A percentile compares a stretch with the other conserved stretches of the same genome.
Conservation (phyloP, 2,113 vertebrate species). For the Asarcornis scutulata region DNA sequence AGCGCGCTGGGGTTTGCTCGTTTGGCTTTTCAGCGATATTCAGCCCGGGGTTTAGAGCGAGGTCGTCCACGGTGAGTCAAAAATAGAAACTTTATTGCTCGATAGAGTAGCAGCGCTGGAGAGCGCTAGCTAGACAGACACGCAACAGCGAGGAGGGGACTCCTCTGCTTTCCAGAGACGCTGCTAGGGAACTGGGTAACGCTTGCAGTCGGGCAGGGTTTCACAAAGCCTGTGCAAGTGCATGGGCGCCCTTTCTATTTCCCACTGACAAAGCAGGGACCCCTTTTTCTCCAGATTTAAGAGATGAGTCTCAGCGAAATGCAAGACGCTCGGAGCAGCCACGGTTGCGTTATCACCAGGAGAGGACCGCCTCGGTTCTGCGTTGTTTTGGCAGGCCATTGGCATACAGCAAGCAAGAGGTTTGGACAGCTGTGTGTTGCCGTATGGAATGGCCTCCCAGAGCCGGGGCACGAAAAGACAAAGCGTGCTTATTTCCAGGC, state of each 20-base stretch:
- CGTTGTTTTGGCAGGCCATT: conserved; percentile 41
- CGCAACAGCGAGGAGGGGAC: not conserved
- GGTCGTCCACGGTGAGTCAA: conserved; percentile 25
- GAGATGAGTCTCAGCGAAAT: not conserved
- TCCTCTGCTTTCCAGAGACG: conserved; percentile 29
- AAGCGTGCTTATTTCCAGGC: conserved; percentile 19
- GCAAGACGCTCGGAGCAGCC: not conserved
- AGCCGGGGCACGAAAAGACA: conserved; percentile 37
- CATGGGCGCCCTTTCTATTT: not conserved
- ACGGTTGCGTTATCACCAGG: not conserved
- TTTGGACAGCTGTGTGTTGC: conserved; percentile 31
- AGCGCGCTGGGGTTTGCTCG: not conserved
- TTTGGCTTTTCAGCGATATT: not conserved
- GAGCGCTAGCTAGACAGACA: not conserved
- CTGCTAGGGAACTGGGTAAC: not conserved
- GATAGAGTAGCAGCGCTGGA: conserved; percentile 31
- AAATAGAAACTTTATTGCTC: conserved; percentile 57
- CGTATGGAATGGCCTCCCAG: conserved; percentile 16
- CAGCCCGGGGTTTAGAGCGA: conserved; percentile 4
- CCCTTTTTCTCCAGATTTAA: not conserved
- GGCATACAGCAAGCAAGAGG: not conserved
- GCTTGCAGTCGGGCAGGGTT: not conserved
- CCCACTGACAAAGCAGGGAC: not conserved
- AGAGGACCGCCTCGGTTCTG: not conserved
- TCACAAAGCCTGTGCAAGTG: not conserved